Conservation (phyloP, 2,113 vertebrate genomes). For the Phalacrocorax brasilianus region DNA sequence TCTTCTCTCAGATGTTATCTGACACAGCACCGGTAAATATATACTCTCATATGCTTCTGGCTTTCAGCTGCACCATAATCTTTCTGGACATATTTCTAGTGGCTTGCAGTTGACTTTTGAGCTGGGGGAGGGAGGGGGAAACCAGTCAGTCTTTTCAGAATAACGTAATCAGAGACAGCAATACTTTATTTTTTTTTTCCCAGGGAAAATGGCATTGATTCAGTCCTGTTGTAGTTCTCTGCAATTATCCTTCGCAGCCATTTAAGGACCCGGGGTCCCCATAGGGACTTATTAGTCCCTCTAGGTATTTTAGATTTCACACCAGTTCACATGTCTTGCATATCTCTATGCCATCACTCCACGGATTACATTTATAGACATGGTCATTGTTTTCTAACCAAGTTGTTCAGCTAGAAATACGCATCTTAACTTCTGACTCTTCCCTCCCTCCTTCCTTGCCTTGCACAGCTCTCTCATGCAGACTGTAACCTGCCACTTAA, state of each 20-base stretch:
- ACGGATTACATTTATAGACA: slow-evolving; percentile 48
- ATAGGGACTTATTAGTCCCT: slow-evolving; percentile 57
- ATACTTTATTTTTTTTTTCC: background rate
- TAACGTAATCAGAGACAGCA: slow-evolving; percentile 14
- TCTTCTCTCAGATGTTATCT: slow-evolving; percentile 21
- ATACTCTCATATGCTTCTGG: slow-evolving; percentile 23
- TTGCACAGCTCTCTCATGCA: slow-evolving; percentile 16
- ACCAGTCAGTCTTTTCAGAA: slow-evolving; percentile 15
- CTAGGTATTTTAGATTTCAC: slow-evolving; percentile 64
- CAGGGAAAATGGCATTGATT: slow-evolving; percentile 53
- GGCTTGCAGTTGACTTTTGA: slow-evolving; percentile 42
- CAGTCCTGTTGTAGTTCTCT: slow-evolving; percentile 34
- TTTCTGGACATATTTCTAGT: slow-evolving; percentile 36
- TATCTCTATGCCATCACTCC: slow-evolving; percentile 48
- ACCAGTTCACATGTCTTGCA: slow-evolving; percentile 58
- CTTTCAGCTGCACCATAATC: slow-evolving; percentile 13
- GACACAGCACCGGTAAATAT: slow-evolving; percentile 45
- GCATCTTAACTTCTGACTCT: slow-evolving; percentile 22
- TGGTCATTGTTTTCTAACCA: slow-evolving; percentile 40
- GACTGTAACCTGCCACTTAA: slow-evolving; percentile 15
- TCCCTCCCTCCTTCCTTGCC: background rate
- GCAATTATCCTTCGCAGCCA: slow-evolving; percentile 71
- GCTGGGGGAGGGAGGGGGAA: background rate
- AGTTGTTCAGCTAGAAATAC: slow-evolving; percentile 19
- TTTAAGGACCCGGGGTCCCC: slow-evolving; percentile 62